Evolutionary conservation across 2,113 vertebrate genomes (phyloP), one percentile per base, ranked within the genome.

Genomic region (Rhipidura dahli): DNA sequence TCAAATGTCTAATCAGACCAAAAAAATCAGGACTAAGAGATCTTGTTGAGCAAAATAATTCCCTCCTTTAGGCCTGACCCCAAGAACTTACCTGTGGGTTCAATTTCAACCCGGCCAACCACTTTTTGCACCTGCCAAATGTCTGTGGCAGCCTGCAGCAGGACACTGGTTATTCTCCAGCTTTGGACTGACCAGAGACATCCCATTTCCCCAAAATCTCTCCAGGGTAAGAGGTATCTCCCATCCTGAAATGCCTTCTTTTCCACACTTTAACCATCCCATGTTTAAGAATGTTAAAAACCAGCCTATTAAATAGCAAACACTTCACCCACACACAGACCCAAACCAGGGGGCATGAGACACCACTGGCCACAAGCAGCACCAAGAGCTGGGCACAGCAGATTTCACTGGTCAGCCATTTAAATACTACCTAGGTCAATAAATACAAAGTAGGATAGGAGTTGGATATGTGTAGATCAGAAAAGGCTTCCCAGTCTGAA

Each of bases 301-400:
- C 0, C 13, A 54, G 56, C 18, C 21, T 20, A 71, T 50, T 13
- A 4, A 68, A 85, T n/a, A 1, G 7, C 9, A 54, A 19, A 42
- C 8, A 53, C 15, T 24, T 77, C 35, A 65, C 13, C 35, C 39
- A 77, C 7, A 0, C 59, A 35, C 4, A 37, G 15, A 85, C 16
- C 13, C 39, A 83, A 76, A 28, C 27, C 10, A 71, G 17, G 35
- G 8, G 14, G 5, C 9, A 21, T 0, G 0, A 22, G 9, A 24
- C 49, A 73, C 30, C 51, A 75, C 0, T 28, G 19, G 14, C 51
- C 44, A 60, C 22, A 68, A 30, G 47, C 54, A 89, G 26, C 40
- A 66, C 37, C 26, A 84, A n/a, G 2, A 82, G 26, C 7, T 0
- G 31, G 3, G 11, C 47, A 68, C 31, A 45, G n/a, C 5, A 33